These are phyloP conservation scores for Oreortyx pictus DNA, from an alignment of 2,797 vertebrate genomes.

Conservation along the genomic window DNA sequence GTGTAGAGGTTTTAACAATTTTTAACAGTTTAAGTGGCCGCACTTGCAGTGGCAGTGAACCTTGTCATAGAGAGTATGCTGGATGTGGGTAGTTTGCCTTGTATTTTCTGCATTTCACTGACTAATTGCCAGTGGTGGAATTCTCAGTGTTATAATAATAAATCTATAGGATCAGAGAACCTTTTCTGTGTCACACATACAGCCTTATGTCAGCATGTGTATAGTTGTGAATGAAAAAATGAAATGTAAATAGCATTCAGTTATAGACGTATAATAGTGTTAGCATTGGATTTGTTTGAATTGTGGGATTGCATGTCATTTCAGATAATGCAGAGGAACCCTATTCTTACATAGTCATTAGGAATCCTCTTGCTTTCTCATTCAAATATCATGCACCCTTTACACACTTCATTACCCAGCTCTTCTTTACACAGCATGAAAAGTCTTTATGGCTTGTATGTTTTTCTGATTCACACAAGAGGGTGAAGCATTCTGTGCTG, in stretches of 20 bases:
- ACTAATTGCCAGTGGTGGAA: not conserved
- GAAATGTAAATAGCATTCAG: not conserved
- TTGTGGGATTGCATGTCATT: not conserved
- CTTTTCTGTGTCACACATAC: not conserved
- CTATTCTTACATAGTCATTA: conserved; percentile 8
- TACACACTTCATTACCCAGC: conserved; percentile 62
- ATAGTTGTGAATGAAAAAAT: not conserved
- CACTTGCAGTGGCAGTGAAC: not conserved
- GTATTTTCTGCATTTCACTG: not conserved
- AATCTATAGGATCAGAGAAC: not conserved
- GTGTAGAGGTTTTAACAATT: not conserved
- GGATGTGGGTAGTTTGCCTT: not conserved
- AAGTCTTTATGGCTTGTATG: not conserved
- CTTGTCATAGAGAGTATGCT: not conserved
- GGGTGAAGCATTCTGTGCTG: not conserved
- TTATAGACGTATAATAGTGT: not conserved
- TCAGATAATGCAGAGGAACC: conserved; percentile 3
- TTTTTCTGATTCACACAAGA: not conserved
- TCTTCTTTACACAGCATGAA: conserved; percentile 39
- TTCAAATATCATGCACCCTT: conserved; percentile 33
- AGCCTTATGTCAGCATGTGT: not conserved
- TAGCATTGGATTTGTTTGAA: conserved; percentile 23
- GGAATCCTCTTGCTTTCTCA: conserved; percentile 35
- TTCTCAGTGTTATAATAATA: not conserved
- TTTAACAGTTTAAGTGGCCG: not conserved